Evolutionary conservation across 2,888 invertebrate species (phyloP).

Genomic region (Tenthredo notha): DNA sequence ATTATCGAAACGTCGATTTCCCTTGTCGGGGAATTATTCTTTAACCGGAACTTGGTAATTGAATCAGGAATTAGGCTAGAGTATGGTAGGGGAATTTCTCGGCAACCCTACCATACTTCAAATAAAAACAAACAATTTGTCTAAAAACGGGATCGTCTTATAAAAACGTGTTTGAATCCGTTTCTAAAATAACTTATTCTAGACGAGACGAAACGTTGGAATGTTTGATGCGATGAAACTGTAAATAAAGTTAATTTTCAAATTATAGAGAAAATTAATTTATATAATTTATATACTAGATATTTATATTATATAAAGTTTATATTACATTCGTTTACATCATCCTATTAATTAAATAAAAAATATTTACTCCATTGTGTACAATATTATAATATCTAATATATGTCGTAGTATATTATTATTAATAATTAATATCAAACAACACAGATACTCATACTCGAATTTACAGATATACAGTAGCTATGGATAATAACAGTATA

Average conservation of each 20-base stretch:
- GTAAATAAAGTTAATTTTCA: neutral
- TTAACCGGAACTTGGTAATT: conserved; percentile 22
- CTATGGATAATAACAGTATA: neutral
- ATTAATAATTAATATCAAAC: conserved; percentile 37
- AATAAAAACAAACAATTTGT: conserved; percentile 39
- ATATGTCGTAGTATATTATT: neutral
- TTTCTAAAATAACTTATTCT: neutral
- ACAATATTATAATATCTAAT: conserved; percentile 4
- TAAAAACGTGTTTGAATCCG: neutral
- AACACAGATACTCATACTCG: conserved; percentile 6
- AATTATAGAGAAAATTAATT: neutral
- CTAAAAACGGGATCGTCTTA: conserved; percentile 10
- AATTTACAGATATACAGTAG: neutral
- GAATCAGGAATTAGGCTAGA: conserved; percentile 24
- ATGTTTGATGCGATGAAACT: neutral
- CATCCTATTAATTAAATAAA: conserved; percentile 25
- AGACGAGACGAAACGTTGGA: neutral
- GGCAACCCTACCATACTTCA: neutral
- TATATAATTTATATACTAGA: neutral
- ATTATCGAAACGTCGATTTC: neutral
- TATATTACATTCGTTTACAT: conserved; percentile 11
- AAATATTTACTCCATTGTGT: conserved; percentile 21
- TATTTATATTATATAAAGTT: neutral
- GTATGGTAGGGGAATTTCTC: neutral
- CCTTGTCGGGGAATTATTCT: neutral